These are phyloP conservation scores for Acropternis orthonyx DNA, from an alignment of 2,797 vertebrate genomes.

Conservation along the genomic window DNA sequence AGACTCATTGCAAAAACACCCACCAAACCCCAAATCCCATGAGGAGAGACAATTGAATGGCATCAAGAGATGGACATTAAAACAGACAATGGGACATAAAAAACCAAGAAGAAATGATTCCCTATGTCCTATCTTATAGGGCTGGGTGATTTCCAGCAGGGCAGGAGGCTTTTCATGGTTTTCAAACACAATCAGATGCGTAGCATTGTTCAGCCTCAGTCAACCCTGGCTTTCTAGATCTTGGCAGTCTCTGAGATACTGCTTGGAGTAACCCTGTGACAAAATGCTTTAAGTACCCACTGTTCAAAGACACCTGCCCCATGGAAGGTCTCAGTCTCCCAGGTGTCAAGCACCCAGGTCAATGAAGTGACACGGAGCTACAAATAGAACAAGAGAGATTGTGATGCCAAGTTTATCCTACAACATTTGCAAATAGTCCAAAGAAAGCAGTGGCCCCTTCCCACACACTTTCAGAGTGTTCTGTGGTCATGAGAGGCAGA, in stretches of 20 bases:
- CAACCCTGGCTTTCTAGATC: not conserved
- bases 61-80: not conserved
- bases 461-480: not conserved
- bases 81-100: not conserved
- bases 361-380: not conserved
- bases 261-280: not conserved
- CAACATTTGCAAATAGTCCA: not conserved
- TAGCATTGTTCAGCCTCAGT: not conserved
- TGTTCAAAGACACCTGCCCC: not conserved
- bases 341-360: not conserved
- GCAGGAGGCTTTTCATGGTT: not conserved
- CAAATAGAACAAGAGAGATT: not conserved
- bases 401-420: not conserved
- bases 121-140: not conserved
- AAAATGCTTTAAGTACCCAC: not conserved
- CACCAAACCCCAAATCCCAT: not conserved
- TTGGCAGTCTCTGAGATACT: not conserved
- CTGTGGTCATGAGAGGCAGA: not conserved
- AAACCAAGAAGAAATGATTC: not conserved
- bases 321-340: not conserved
- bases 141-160: not conserved
- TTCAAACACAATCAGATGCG: not conserved
- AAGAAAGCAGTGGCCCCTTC: not conserved
- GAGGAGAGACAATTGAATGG: not conserved
- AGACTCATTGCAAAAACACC: not conserved